Evolutionary conservation across 2,888 invertebrate genomes (phyloP), one percentile per base, ranked within the genome.

Genomic region (Tetramorium bicarinatum): DNA sequence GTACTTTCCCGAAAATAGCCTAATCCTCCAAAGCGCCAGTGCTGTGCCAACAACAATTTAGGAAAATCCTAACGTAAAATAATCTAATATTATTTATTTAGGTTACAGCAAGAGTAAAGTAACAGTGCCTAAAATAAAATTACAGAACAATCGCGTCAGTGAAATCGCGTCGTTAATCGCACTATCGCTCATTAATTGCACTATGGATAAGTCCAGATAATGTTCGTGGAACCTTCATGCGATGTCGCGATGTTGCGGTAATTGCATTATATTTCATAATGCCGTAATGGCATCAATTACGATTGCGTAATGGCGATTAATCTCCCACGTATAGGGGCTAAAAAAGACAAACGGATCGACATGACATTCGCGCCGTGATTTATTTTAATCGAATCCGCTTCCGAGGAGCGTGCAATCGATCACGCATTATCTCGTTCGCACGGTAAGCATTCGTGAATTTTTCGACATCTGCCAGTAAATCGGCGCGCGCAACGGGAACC

Each of bases 371-470:
- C 74, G 74, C 25, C 3, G 44, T 38, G 56, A 72, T 79, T 59
- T 79, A 79, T 72, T 79, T 79, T 47, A 79, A 79, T 72, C 34
- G 74, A 47, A 59, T 79, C 34, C 34, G 34, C 15, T 44, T 56
- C 15, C 56, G 29, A 56, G 18, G 47, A 15, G 18, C 44, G 21
- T 21, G 44, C 29, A 4, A 44, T 79, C 72, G 71, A 34, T 77
- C 66, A 25, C 38, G 25, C 41, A 21, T 44, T 44, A 44, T 71
- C 56, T 44, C 44, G 9, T 41, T 2, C 13, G 7, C 49, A 3
- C 13, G 71, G 44, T 4, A 56, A 77, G 56, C 34, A 56, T 54
- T 15, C n/a, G n/a, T 67, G 41, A 18, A 54, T 59, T 79, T 56
- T 29, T 77, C 15, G 44, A 77, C 44, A 66, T 38, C 25, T n/a